Evolutionary conservation across 2,113 vertebrate species (phyloP), one percentile per base, ranked within the genome.

Genomic region (Astatoreochromis straeleni): DNA sequence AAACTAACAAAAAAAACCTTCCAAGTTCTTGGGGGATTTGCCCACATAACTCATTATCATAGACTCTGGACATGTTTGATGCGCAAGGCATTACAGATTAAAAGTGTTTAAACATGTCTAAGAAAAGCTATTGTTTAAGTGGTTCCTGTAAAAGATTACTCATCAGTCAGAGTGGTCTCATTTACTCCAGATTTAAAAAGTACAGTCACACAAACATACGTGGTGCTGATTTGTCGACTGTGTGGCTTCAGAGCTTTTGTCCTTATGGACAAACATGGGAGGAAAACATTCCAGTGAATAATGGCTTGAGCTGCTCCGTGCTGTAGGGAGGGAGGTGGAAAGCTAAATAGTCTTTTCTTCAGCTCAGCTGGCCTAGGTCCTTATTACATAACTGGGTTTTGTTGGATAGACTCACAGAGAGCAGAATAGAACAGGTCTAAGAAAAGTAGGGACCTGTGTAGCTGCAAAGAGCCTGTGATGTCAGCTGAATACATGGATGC

Each of bases 241-340:
- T 60, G 84, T 12, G 53, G 70, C 57, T 83, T 85, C 12, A 9
- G 86, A 88, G 65, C 89, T 85, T 90, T 55, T 3, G 49, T 42
- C 86, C 85, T 84, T 63, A 70, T 82, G 89, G 87, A 90, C 86
- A 91, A 94, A 95, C 88, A 91, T n/a, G 35, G 87, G 84, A 82
- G 82, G 81, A 89, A 89, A 88, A 92, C 91, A 93, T 95, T 95
- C 89, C 91, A 84, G 60, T 90, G 89, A 91, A 82, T 93, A 89
- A 93, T 86, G 75, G 78, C 81, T 31, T 31, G 89, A 91, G 93
- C 89, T 84, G 88, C 84, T 92, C 65, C 42, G 53, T 19, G 13
- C 87, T 73, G 87, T 17, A 16, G 83, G 75, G 83, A 87, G 85
- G 89, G 86, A 92, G 84, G 84, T 79, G 75, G 49, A 85, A 92